phyloP scores from a whole-genome alignment of 2,797 vertebrate species.

The Apogon talboti region DNA sequence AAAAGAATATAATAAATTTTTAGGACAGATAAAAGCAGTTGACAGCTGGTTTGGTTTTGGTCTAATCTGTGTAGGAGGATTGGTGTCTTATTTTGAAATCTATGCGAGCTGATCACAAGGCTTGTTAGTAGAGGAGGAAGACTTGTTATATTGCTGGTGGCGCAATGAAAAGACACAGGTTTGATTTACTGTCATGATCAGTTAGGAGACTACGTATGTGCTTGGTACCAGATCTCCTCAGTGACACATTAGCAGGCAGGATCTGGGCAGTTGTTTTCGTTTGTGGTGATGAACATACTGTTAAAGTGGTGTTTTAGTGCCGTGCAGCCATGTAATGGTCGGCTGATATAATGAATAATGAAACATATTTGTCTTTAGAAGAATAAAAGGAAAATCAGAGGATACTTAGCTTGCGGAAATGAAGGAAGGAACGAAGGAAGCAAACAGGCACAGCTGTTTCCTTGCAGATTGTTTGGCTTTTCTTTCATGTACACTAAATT shows the following conservation, averaged over 20 bases:
- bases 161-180: slow-evolving; percentile 6
- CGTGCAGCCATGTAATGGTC: slow-evolving; percentile 21
- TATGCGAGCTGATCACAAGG: background rate
- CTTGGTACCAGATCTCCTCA: background rate
- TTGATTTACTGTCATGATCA: background rate
- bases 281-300: slow-evolving; percentile 33
- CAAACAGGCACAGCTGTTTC: slow-evolving; percentile 14
- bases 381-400: slow-evolving; percentile 25
- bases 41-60: slow-evolving; percentile 32
- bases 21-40: slow-evolving; percentile 9
- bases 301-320: slow-evolving; percentile 26
- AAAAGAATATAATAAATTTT: slow-evolving; percentile 20
- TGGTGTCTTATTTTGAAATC: slow-evolving; percentile 13
- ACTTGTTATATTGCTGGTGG: background rate
- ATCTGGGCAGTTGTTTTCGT: slow-evolving; percentile 27
- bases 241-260: background rate
- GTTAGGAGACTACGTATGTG: background rate
- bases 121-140: background rate
- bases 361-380: slow-evolving; percentile 10
- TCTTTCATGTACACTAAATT: background rate
- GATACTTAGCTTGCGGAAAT: background rate
- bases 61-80: slow-evolving; percentile 20
- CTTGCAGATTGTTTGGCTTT: slow-evolving; percentile 30
- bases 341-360: slow-evolving; percentile 25
- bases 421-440: background rate